phyloP scores from a whole-genome alignment of 2,113 vertebrate species.

The Acanthisitta chloris region DNA sequence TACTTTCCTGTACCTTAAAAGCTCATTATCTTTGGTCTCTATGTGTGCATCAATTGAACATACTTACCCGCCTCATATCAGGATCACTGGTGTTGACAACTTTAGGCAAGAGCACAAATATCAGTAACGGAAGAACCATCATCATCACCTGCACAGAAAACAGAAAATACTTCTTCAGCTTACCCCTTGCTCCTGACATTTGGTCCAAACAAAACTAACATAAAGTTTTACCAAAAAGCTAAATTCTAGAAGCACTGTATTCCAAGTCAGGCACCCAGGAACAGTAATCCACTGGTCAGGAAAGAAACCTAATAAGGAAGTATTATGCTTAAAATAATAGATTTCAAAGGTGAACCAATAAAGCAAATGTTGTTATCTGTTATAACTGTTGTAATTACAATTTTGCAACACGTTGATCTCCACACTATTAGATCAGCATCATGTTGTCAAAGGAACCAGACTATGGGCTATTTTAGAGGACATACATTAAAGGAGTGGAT shows the following conservation, averaged over 20 bases:
- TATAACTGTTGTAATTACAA: background rate
- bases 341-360: background rate
- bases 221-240: background rate
- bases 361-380: background rate
- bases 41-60: background rate
- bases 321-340: background rate
- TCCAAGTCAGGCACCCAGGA: background rate
- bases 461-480: background rate
- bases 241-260: background rate
- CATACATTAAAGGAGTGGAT: rapidly evolving
- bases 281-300: background rate
- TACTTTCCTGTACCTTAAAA: background rate
- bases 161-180: slow-evolving; percentile 2
- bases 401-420: background rate
- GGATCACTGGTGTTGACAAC: slow-evolving; percentile 98
- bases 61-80: slow-evolving; percentile 95
- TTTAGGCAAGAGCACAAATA: slow-evolving; percentile 96
- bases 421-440: background rate
- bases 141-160: slow-evolving; percentile 89
- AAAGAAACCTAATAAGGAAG: background rate
- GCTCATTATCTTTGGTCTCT: background rate
- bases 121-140: slow-evolving; percentile 97
- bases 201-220: no score
- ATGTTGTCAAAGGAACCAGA: background rate
- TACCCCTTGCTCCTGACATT: background rate